These are phyloP conservation scores for Semotilus atromaculatus DNA, from an alignment of 2,797 vertebrate species.

Conservation along the genomic window DNA sequence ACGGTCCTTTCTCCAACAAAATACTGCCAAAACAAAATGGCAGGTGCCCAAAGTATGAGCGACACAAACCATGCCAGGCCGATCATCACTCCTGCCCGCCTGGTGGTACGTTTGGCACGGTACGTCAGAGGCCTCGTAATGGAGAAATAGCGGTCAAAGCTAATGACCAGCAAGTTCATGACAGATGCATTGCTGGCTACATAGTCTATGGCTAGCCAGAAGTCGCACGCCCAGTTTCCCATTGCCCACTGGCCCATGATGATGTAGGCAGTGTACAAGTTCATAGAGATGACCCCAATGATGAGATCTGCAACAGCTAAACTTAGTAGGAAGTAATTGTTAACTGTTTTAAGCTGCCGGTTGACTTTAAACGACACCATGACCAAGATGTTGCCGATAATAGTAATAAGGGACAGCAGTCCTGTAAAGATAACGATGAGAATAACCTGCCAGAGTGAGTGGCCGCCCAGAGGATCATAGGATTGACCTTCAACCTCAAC, in stretches of 20 bases:
- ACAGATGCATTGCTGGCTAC: conserved; percentile 97
- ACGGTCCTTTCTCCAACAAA: conserved; percentile 93
- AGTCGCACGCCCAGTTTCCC: conserved; percentile 92
- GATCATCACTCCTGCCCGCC: conserved; percentile 93
- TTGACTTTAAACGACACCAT: conserved; percentile 97
- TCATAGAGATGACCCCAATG: conserved; percentile 97
- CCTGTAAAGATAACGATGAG: conserved; percentile 91
- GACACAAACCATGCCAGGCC: conserved; percentile 94
- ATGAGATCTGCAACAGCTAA: conserved; percentile 96
- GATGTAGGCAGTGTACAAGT: conserved; percentile 93
- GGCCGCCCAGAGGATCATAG: conserved; percentile 84
- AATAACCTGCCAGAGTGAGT: conserved; percentile 91
- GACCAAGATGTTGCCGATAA: conserved; percentile 95
- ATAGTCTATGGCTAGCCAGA: conserved; percentile 96
- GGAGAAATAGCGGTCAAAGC: conserved; percentile 98
- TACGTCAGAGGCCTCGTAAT: conserved; percentile 95
- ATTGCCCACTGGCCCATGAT: conserved; percentile 96
- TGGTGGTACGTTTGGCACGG: conserved; percentile 95
- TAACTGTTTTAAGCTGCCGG: conserved; percentile 96
- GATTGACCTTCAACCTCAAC: conserved; percentile 13
- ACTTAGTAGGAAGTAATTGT: conserved; percentile 96
- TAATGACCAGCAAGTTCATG: conserved; percentile 97
- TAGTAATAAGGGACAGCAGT: conserved; percentile 88
- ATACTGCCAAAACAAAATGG: conserved; percentile 97
- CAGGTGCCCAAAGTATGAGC: conserved; percentile 95